A percentile compares a stretch with the other conserved stretches of the same genome.
Conservation (phyloP, 2,888 invertebrate genomes). For the Mycalesis mineus region DNA sequence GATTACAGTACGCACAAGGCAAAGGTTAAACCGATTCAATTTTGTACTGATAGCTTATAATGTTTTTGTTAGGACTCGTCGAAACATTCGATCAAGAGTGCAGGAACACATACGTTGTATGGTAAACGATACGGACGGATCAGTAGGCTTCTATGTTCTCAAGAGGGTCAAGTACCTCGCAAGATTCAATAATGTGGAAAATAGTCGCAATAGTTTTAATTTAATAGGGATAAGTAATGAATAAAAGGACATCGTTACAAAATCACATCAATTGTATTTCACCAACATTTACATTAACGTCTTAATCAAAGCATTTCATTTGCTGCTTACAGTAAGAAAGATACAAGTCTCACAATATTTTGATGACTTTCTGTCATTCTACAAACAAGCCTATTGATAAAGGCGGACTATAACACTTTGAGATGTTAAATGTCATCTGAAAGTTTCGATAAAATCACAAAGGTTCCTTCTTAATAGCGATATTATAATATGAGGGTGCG, state of each 20-base stretch:
- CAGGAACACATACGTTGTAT: too few relatives aligned
- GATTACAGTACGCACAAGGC: too few relatives aligned
- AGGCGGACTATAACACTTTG: slow-evolving; percentile 65
- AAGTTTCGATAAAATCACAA: not conserved
- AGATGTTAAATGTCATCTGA: slow-evolving; percentile 49
- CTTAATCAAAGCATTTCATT: slow-evolving; percentile 74
- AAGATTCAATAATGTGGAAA: too few relatives aligned
- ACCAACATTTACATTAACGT: slow-evolving; percentile 76
- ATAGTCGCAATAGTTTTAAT: too few relatives aligned
- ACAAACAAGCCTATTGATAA: slow-evolving; percentile 69
- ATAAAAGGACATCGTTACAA: slow-evolving; percentile 63
- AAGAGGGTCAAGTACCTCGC: too few relatives aligned
- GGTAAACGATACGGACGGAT: too few relatives aligned
- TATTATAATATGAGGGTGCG: slow-evolving; percentile 2
- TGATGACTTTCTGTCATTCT: slow-evolving; percentile 54
- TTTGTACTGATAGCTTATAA: too few relatives aligned
- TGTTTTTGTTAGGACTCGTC: too few relatives aligned
- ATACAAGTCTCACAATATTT: slow-evolving; percentile 59
- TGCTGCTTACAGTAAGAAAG: slow-evolving; percentile 70
- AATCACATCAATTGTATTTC: slow-evolving; percentile 79
- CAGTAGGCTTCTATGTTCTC: too few relatives aligned
- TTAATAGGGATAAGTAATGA: slow-evolving; percentile 32
- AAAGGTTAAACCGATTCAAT: too few relatives aligned
- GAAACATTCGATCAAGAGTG: too few relatives aligned
- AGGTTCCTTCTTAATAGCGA: slow-evolving; percentile 4